These are phyloP conservation scores for Aphidoletes aphidimyza DNA, from an alignment of 2,888 invertebrate species.

Conservation along the genomic window DNA sequence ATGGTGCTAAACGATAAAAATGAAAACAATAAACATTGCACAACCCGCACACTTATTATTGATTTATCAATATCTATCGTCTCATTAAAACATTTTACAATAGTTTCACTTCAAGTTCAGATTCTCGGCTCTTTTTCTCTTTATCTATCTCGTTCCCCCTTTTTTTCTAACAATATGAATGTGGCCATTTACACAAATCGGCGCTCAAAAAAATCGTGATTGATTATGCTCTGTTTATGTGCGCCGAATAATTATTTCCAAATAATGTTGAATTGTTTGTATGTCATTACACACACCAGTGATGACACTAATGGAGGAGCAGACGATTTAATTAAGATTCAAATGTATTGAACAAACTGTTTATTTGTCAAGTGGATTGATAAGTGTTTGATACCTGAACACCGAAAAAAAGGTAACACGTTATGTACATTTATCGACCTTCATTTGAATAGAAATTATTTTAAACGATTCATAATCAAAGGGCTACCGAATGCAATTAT, in stretches of 20 bases:
- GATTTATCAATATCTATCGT: slow-evolving; percentile 40
- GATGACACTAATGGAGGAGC: neutral
- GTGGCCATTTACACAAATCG: neutral
- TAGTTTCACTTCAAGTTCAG: slow-evolving; percentile 22
- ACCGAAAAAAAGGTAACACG: no score
- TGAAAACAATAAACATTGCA: slow-evolving; percentile 53
- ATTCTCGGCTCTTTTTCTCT: no score
- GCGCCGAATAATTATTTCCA: neutral
- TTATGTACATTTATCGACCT: no score
- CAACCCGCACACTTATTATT: slow-evolving; percentile 41
- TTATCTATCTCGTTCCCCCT: no score
- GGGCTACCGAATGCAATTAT: no score
- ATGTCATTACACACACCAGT: neutral
- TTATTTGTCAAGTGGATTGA: no score
- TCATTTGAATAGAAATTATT: no score
- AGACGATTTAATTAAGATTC: no score
- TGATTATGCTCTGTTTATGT: neutral
- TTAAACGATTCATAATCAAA: no score
- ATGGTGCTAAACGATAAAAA: slow-evolving; percentile 53
- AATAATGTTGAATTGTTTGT: neutral
- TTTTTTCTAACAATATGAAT: neutral
- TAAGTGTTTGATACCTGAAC: no score
- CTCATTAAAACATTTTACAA: slow-evolving; percentile 34
- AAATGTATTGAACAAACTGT: no score
- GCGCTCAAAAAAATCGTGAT: neutral